Evolutionary conservation across 2,888 invertebrate genomes (phyloP), one percentile per base, ranked within the genome.

Genomic region (Heliconius erato): DNA sequence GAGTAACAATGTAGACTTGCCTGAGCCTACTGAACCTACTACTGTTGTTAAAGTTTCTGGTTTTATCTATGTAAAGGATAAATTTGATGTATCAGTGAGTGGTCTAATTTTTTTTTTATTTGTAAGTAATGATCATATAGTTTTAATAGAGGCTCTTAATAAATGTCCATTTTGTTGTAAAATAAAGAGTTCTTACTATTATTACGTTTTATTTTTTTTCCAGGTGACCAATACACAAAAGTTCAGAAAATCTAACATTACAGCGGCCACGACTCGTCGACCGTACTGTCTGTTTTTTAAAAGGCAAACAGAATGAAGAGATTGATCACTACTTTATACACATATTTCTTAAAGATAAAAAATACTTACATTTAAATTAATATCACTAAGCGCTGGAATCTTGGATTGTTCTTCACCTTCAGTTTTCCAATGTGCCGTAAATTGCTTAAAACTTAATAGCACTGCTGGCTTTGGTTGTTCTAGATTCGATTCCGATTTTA

Each of bases 11-110:
- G 98, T 97, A 3, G 97, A 97, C 91, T 98, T 98, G 23, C 98
- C 98, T 0, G 97, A 95, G 0, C 98, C 98, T 12, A 98, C 98
- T 0, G 97, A 0, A n/a, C 98, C 98, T 26, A 98, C 97, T 12
- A 98, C 92, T 0, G 97, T 97, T 0, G 97, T 96, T 1, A 97
- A 90, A 6, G 95, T 89, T 77, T 93, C 94, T 0, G 94, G 92
- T 85, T 92, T 93, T 83, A 96, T 93, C 92, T 95, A 90, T 67
- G 28, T 54, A 54, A 54, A 54, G 23, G 54, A 54, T 54, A 54
- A 23, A 23, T 19, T 23, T 54, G 2, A 54, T 23, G 9, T 54
- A 23, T 54, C 9, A 23, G 23, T 7, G 54, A 23, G 7, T 23
- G 23, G 23, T 54, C 23, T 6, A 23, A 54, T 7, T 54, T 54